Evolutionary conservation across 2,113 vertebrate genomes (phyloP), one percentile per base, ranked within the genome.

Genomic region (Actenoides hombroni): DNA sequence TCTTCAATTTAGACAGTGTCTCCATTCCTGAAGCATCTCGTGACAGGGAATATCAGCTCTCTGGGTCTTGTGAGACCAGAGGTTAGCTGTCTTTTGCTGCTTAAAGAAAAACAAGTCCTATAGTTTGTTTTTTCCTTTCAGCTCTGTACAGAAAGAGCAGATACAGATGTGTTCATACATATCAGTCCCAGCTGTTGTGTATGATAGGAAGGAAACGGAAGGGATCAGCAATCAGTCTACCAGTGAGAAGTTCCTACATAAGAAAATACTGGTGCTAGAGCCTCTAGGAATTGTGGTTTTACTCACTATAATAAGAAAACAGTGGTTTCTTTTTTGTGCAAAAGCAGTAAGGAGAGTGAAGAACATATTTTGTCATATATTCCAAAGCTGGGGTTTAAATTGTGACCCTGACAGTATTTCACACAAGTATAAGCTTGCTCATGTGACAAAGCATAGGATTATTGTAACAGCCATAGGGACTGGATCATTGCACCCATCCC

Each of bases 91-190:
- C 63, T 48, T 95, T 81, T 74, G 44, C 35, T 87, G 16, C 63
- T 65, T 48, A 37, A 83, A 77, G 71, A 44, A 68, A 90, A 90
- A 82, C 96, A 94, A 94, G 49, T 90, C 63, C 35, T 95, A 57
- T 83, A 93, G 75, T 44, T 95, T 13, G 2, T 11, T 82, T 91
- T 91, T 90, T 48, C 35, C 57, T 82, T 57, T 90, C 39, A 83
- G 61, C 26, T 90, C 61, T 57, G 25, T 64, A 40, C 29, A 80
- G 53, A 85, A 83, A 83, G 33, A 77, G 49, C 75, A 90, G 57
- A 71, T 39, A 69, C 79, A 90, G 29, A 92, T 85, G 85, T 28
- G 35, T 85, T 90, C 79, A 83, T 39, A 60, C 57, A 53, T 29
- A 73, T 35, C n/a, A 48, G 39, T 79, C 79, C 57, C 88, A 96